phyloP scores from a whole-genome alignment of 2,113 vertebrate genomes.

The Numida meleagris region DNA sequence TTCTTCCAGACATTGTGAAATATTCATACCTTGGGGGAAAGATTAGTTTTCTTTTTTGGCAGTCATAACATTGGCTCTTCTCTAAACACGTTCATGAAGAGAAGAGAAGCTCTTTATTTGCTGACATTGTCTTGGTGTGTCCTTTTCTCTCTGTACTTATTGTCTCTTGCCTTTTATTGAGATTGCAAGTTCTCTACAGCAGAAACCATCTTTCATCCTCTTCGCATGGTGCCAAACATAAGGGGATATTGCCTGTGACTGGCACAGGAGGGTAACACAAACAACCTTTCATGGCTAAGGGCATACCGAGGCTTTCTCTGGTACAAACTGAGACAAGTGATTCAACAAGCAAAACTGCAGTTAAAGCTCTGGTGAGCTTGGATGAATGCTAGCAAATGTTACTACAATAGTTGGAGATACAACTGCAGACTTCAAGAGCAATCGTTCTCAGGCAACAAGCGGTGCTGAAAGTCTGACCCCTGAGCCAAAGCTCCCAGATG shows the following conservation, averaged over 20 bases:
- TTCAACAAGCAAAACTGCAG: background rate
- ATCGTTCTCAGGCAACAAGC: background rate
- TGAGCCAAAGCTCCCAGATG: background rate
- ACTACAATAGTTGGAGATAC: background rate
- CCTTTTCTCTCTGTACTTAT: background rate
- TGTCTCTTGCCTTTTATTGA: constrained; percentile 8
- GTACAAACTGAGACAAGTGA: background rate
- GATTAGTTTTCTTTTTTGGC: background rate
- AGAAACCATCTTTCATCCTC: background rate
- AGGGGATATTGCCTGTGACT: background rate
- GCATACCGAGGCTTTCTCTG: background rate
- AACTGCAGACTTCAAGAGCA: background rate
- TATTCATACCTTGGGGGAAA: constrained; percentile 18
- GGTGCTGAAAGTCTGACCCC: background rate
- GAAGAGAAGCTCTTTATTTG: background rate
- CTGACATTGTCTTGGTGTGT: background rate
- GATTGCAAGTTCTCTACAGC: background rate
- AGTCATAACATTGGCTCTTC: background rate
- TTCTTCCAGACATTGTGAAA: constrained; percentile 22
- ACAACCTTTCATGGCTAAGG: background rate
- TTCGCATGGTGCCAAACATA: background rate
- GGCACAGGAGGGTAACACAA: background rate
- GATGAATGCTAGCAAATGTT: background rate
- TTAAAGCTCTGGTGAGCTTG: background rate
- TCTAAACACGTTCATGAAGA: background rate